These are phyloP conservation scores for Drosophila nigricruria DNA, from an alignment of 2,888 invertebrate species.

Conservation along the genomic window DNA sequence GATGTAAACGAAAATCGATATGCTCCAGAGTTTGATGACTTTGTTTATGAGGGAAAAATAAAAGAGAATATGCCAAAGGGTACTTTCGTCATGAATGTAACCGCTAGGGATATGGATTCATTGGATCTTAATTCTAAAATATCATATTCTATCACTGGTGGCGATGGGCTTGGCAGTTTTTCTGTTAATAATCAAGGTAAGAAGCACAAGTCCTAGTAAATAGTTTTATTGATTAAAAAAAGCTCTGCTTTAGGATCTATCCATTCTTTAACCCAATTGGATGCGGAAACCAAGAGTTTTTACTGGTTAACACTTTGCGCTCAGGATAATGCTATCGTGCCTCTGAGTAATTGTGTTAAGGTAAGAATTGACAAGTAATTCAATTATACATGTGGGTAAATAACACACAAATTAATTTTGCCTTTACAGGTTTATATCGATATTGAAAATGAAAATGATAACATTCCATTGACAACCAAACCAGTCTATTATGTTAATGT, in stretches of 20 bases:
- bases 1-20: constrained; percentile 97
- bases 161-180: constrained; percentile 96
- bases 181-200: constrained; percentile 95
- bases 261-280: constrained; percentile 93
- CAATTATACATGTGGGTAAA: background rate
- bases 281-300: constrained; percentile 93
- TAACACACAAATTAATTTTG: constrained; percentile 5
- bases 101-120: constrained; percentile 92
- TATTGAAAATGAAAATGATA: constrained; percentile 97
- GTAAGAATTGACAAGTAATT: constrained; percentile 84
- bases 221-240: background rate
- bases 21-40: constrained; percentile 93
- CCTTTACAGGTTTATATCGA: constrained; percentile 90
- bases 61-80: constrained; percentile 93
- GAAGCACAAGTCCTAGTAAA: constrained; percentile 47
- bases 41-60: constrained; percentile 91
- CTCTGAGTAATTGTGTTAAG: constrained; percentile 93
- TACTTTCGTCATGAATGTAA: constrained; percentile 91
- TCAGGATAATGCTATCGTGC: constrained; percentile 95
- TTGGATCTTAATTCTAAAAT: constrained; percentile 93
- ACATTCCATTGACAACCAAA: constrained; percentile 94
- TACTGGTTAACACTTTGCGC: constrained; percentile 98
- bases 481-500: constrained; percentile 94
- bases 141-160: constrained; percentile 94
- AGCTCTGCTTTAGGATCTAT: constrained; percentile 89